phyloP scores from a whole-genome alignment of 2,113 vertebrate species.

The Thermophis baileyi region DNA sequence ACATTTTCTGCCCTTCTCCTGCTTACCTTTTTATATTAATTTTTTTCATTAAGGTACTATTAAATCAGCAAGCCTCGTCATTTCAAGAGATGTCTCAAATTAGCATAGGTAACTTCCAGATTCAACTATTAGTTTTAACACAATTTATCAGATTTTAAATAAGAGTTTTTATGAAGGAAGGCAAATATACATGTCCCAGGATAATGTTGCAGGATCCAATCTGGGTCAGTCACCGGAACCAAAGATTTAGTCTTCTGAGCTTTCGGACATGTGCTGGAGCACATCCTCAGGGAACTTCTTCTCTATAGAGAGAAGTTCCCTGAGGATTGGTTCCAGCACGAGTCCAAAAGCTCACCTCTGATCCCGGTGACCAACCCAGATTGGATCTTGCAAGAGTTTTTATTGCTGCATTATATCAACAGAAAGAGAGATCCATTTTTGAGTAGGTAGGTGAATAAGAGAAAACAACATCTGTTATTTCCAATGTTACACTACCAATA shows the following conservation, averaged over 20 bases:
- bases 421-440: background rate
- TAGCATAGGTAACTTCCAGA: slow-evolving; percentile 24
- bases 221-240: background rate
- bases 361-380: background rate
- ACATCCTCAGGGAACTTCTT: background rate
- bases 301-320: background rate
- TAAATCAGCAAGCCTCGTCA: slow-evolving; percentile 51
- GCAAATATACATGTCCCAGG: background rate
- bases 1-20: slow-evolving; percentile 20
- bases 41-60: slow-evolving; percentile 37
- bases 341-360: background rate
- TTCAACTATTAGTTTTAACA: background rate
- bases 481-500: background rate
- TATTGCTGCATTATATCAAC: background rate
- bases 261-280: background rate
- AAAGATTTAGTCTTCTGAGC: background rate
- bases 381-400: background rate
- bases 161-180: background rate
- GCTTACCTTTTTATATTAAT: slow-evolving; percentile 40
- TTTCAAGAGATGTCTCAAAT: slow-evolving; percentile 47
- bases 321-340: background rate
- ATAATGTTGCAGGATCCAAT: background rate
- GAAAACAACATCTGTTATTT: slow-evolving; percentile 5
- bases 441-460: background rate
- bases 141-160: background rate